Conservation (phyloP, 2,888 invertebrate genomes). For the Oegoconia quadripuncta region DNA sequence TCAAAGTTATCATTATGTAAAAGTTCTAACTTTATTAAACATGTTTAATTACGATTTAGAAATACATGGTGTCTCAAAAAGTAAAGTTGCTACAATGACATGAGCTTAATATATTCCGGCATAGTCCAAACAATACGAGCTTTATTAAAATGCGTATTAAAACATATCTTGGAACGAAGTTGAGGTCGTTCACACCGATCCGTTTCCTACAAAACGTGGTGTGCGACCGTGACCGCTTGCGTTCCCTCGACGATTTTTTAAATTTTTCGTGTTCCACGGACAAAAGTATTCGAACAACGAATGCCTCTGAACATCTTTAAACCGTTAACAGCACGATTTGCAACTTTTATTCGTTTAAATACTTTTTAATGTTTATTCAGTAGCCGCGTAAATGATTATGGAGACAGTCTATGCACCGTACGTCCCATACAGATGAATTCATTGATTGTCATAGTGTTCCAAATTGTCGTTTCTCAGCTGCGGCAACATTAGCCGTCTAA, state of each 20-base stretch:
- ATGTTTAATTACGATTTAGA: slow-evolving; percentile 29
- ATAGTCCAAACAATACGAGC: slow-evolving; percentile 62
- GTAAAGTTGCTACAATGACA: slow-evolving; percentile 40
- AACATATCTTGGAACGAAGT: slow-evolving; percentile 61
- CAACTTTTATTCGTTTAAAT: slow-evolving; percentile 18
- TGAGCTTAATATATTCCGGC: slow-evolving; percentile 59
- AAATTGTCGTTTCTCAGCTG: slow-evolving; percentile 28
- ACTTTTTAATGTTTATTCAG: slow-evolving; percentile 25
- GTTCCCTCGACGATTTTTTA: slow-evolving; percentile 42
- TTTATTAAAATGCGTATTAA: slow-evolving; percentile 72
- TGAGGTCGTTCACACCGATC: slow-evolving; percentile 64
- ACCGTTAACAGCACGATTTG: slow-evolving; percentile 10
- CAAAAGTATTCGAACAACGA: slow-evolving; percentile 31
- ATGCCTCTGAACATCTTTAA: slow-evolving; percentile 20
- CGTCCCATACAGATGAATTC: slow-evolving; percentile 6
- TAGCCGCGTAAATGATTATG: slow-evolving; percentile 19
- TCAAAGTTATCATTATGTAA: no score
- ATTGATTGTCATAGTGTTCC: slow-evolving; percentile 14
- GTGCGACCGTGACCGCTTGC: slow-evolving; percentile 56
- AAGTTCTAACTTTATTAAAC: slow-evolving; percentile 13
- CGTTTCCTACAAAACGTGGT: slow-evolving; percentile 48
- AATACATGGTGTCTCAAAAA: slow-evolving; percentile 29
- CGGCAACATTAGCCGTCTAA: slow-evolving; percentile 49
- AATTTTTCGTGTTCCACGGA: slow-evolving; percentile 25
- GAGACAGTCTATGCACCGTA: slow-evolving; percentile 8